phyloP scores from a whole-genome alignment of 37 sponge, comb jelly and placozoan genomes.

The Tethya wilhelma region DNA sequence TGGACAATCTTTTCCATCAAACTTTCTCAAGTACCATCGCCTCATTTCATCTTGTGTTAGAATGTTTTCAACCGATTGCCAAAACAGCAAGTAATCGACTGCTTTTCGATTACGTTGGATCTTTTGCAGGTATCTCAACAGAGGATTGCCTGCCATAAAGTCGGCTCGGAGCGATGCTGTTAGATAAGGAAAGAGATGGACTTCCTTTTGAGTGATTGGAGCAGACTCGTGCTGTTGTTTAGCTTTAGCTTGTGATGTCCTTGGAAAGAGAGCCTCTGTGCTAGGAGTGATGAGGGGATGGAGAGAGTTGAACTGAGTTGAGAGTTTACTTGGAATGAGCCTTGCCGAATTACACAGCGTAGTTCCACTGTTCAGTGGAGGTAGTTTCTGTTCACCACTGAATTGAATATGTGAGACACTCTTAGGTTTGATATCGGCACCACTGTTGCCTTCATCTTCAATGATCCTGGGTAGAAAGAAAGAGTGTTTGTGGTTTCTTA shows the following conservation, averaged over 20 bases:
- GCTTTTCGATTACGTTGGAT: neutral
- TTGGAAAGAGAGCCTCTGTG: constrained; percentile 27
- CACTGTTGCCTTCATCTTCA: neutral
- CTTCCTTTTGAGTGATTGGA: neutral
- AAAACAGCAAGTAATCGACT: constrained; percentile 59
- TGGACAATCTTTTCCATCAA: neutral
- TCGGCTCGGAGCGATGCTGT: constrained; percentile 59
- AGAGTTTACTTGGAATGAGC: too few species aligned
- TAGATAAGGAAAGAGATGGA: constrained; percentile 33
- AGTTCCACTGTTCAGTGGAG: too few species aligned
- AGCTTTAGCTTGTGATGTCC: neutral
- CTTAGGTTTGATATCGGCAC: neutral
- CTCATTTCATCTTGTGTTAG: constrained; percentile 62
- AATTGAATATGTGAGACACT: neutral
- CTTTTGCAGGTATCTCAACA: constrained; percentile 38
- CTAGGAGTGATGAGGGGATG: constrained; percentile 41
- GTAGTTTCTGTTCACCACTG: too few species aligned
- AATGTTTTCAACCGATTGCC: constrained; percentile 64
- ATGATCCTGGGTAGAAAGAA: neutral
- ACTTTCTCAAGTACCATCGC: constrained; percentile 15
- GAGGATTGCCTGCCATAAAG: constrained; percentile 47
- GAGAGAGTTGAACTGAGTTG: too few species aligned
- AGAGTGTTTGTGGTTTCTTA: neutral
- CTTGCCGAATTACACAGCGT: too few species aligned
- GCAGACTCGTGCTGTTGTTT: neutral